Evolutionary conservation across 1,140 invertebrate genomes (phyloP).

Genomic region (Palaemon carinicauda): DNA sequence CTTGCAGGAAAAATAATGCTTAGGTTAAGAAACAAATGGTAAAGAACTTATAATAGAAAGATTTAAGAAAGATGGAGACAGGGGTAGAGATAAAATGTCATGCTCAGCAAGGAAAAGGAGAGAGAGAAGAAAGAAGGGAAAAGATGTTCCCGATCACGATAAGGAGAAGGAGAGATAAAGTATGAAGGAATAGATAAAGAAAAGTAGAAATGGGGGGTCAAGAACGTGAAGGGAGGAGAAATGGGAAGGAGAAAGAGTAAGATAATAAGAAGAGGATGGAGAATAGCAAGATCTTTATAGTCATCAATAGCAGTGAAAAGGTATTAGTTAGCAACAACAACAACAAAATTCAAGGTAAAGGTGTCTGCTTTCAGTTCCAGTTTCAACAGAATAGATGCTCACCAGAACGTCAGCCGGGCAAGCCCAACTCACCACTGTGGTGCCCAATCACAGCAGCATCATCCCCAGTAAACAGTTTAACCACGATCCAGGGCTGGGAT

Average conservation of each 20-base stretch:
- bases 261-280: background rate
- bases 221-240: background rate
- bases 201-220: background rate
- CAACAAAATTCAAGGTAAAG: too few relatives aligned
- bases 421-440: too few relatives aligned
- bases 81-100: background rate
- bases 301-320: too few relatives aligned
- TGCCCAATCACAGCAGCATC: too few relatives aligned
- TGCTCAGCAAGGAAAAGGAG: background rate
- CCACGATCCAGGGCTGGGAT: too few relatives aligned
- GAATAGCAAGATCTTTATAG: too few relatives aligned
- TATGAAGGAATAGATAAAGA: background rate
- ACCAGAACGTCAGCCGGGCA: too few relatives aligned
- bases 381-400: too few relatives aligned
- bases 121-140: background rate
- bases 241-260: too few relatives aligned
- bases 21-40: background rate
- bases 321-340: too few relatives aligned
- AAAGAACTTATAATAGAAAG: background rate
- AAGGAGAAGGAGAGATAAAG: background rate
- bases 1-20: background rate
- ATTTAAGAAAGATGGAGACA: background rate
- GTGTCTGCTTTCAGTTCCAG: too few relatives aligned
- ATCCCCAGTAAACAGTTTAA: too few relatives aligned
- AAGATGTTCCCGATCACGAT: background rate